Base-by-base conservation (phyloP, 2,888 invertebrate genomes). In the Anarsia innoxiella region DNA sequence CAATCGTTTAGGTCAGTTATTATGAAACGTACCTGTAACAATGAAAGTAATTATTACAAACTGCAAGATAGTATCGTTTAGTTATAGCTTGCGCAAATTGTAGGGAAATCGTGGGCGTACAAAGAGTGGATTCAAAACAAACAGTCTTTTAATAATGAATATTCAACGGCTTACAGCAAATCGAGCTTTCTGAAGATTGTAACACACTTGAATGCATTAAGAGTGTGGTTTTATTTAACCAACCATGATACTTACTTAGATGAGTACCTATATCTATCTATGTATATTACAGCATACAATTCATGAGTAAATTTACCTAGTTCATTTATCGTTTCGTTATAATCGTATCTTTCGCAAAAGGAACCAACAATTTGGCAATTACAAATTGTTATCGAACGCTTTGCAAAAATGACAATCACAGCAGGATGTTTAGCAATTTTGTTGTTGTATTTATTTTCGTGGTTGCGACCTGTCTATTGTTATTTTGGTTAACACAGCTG, bases 11-110 rank as follows among this genome's bases (percentile, higher is more conserved):
- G 45, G 41, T 45, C 42, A 51, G 56, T 67, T 66, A n/a, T n/a
- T n/a, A 52, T 49, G 53, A 47, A 68, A 72, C 70, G 49, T 75
- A 79, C 79, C 77, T 77, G 75, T 43, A 78, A 79, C 72, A 77
- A 77, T 59, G 56, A 66, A 69, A 60, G 59, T 56, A 61, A 63
- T 62, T 56, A 66, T 65, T 60, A 53, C 52, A 53, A 56, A 56
- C 54, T 39, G 49, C 41, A 27, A 51, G 61, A 65, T 62, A 61
- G 40, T 46, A 67, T 67, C 63, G 45, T 39, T 42, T 43, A 34
- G 31, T 26, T 39, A n/a, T 41, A 45, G 48, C 51, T 56, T 53
- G 51, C 54, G 50, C 53, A 56, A 55, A 35, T 39, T 23, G 28
- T 42, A 38, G 23, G 30, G 42, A 41, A 31, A 25, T 37, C 36